These are phyloP conservation scores for Ciconia nigra DNA, from an alignment of 2,797 vertebrate species.

Conservation along the genomic window DNA sequence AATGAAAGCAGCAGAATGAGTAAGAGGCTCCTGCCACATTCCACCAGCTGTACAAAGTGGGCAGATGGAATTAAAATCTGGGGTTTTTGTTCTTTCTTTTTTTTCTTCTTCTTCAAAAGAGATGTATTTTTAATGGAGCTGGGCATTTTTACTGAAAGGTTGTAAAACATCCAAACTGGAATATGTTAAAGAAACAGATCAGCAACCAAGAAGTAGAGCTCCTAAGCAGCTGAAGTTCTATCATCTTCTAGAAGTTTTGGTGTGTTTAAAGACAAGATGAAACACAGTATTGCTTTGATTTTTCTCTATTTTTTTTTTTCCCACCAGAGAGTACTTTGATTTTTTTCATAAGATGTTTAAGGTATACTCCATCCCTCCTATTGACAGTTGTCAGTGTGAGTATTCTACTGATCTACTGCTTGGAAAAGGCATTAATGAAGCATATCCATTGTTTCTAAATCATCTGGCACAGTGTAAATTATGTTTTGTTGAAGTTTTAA, in stretches of 20 bases:
- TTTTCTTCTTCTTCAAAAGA: not conserved
- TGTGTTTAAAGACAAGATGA: not conserved
- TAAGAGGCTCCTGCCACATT: not conserved
- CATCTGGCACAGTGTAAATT: not conserved
- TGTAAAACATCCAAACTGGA: not conserved
- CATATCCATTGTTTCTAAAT: not conserved
- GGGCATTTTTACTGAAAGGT: not conserved
- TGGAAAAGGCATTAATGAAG: not conserved
- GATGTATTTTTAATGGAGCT: not conserved
- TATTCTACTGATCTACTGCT: not conserved
- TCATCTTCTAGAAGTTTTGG: not conserved
- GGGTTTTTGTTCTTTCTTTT: fast-evolving
- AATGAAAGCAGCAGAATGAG: not conserved
- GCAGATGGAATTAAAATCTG: not conserved
- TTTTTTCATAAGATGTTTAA: not conserved
- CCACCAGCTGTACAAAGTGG: not conserved
- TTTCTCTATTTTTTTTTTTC: not conserved
- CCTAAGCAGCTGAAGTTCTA: not conserved
- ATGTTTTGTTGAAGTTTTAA: not conserved
- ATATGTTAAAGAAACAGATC: not conserved
- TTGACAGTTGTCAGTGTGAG: not conserved
- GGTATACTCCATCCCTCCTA: not conserved
- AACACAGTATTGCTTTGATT: not conserved
- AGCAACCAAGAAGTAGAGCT: not conserved
- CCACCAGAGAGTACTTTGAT: not conserved